Conservation (phyloP, 2,797 vertebrate genomes). For the Xiphorhynchus erythropygius region DNA sequence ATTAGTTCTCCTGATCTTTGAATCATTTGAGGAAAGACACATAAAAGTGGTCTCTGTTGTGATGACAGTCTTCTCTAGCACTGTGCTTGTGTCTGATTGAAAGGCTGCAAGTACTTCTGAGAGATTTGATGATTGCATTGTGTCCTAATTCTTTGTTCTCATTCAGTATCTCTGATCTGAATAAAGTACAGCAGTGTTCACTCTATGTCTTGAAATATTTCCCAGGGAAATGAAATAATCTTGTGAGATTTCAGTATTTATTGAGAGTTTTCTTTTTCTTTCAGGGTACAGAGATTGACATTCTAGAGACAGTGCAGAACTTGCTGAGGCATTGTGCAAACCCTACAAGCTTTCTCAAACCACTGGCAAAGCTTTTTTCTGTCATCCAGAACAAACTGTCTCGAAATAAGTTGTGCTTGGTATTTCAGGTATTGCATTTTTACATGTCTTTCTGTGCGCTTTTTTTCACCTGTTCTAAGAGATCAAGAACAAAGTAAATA, state of each 20-base stretch:
- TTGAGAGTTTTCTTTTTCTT: neutral
- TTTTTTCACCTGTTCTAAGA: neutral
- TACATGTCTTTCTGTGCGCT: neutral
- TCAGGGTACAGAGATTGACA: constrained; percentile 90
- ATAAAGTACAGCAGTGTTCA: neutral
- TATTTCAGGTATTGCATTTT: constrained; percentile 86
- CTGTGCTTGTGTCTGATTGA: neutral
- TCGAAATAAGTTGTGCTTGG: constrained; percentile 85
- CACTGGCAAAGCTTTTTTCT: constrained; percentile 89
- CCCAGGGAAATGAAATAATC: neutral
- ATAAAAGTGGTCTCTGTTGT: neutral
- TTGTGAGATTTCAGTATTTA: neutral
- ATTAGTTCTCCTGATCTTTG: neutral
- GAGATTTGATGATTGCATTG: neutral
- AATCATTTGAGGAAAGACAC: neutral
- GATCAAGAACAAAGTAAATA: neutral
- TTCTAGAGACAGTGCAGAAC: constrained; percentile 91
- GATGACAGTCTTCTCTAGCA: neutral
- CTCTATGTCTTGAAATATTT: neutral
- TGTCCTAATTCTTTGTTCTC: neutral
- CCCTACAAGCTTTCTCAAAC: constrained; percentile 84
- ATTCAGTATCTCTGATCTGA: neutral
- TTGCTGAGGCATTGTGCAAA: constrained; percentile 85
- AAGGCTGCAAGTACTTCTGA: neutral
- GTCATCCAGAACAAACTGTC: constrained; percentile 87